Evolutionary conservation across 2,797 vertebrate genomes (phyloP).

Genomic region (Pangasius sanitwongsei): DNA sequence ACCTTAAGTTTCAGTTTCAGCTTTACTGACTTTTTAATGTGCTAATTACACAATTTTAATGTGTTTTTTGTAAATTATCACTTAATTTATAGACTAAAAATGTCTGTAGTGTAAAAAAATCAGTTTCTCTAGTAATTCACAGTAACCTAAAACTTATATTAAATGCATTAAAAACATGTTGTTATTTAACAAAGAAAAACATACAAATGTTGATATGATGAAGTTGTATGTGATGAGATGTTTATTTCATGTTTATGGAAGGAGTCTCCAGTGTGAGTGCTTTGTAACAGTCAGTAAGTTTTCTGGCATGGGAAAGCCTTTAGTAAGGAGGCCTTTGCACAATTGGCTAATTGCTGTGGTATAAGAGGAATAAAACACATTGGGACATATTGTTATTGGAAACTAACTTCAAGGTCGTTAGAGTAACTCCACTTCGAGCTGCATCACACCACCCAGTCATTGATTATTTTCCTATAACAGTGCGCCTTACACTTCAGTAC

Average conservation of each 20-base stretch:
- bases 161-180: background rate
- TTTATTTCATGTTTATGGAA: background rate
- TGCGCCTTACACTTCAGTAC: background rate
- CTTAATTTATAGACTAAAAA: background rate
- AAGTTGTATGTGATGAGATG: background rate
- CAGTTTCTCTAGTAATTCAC: background rate
- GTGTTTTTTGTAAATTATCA: background rate
- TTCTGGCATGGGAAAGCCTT: background rate
- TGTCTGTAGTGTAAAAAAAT: background rate
- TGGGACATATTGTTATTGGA: background rate
- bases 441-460: background rate
- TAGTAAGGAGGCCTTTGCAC: background rate
- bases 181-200: background rate
- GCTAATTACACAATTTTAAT: background rate
- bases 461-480: background rate
- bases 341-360: background rate
- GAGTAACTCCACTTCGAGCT: no score
- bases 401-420: background rate
- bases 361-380: background rate
- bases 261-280: background rate
- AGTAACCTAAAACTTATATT: background rate
- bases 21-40: background rate
- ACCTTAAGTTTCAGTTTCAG: background rate
- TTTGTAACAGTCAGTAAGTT: background rate
- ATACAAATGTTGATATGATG: background rate